Evolutionary conservation across 2,888 invertebrate genomes (phyloP).

Genomic region (Gandaritis pyraliata): DNA sequence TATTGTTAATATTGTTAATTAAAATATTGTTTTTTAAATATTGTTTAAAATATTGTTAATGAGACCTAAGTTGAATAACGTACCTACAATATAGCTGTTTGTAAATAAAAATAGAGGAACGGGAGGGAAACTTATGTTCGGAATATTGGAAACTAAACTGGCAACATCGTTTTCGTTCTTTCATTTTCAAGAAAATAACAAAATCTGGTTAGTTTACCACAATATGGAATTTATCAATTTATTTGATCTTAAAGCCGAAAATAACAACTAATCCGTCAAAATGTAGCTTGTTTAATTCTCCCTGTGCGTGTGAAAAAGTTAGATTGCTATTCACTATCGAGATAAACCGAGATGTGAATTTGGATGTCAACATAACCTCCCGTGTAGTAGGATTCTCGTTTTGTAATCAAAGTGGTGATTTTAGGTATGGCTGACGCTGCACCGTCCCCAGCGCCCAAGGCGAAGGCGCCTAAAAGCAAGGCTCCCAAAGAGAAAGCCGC

Average conservation of each 20-base stretch:
- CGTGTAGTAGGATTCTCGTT: constrained; percentile 42
- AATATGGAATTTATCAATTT: constrained; percentile 49
- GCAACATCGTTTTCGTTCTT: constrained; percentile 68
- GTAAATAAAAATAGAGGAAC: too few relatives aligned
- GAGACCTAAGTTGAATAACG: too few relatives aligned
- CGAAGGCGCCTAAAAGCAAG: constrained; percentile 83
- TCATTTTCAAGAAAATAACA: constrained; percentile 69
- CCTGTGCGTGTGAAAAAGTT: constrained; percentile 39
- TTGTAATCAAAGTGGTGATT: constrained; percentile 55
- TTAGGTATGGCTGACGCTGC: constrained; percentile 86
- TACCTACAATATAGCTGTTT: too few relatives aligned
- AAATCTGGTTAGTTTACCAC: constrained; percentile 71
- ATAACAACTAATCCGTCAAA: constrained; percentile 45
- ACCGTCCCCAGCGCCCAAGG: constrained; percentile 82
- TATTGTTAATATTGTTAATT: too few relatives aligned
- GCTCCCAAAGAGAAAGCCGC: constrained; percentile 83
- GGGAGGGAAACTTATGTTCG: too few relatives aligned
- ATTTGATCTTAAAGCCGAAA: constrained; percentile 43
- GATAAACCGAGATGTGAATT: constrained; percentile 69
- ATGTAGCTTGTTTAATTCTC: constrained; percentile 28
- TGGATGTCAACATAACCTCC: constrained; percentile 81
- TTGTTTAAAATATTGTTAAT: too few relatives aligned
- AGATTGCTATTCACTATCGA: constrained; percentile 53
- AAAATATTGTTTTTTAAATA: too few relatives aligned
- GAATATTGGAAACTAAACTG: constrained; percentile 28